Conservation (phyloP, 2,113 vertebrate species). For the Eleginops maclovinus region DNA sequence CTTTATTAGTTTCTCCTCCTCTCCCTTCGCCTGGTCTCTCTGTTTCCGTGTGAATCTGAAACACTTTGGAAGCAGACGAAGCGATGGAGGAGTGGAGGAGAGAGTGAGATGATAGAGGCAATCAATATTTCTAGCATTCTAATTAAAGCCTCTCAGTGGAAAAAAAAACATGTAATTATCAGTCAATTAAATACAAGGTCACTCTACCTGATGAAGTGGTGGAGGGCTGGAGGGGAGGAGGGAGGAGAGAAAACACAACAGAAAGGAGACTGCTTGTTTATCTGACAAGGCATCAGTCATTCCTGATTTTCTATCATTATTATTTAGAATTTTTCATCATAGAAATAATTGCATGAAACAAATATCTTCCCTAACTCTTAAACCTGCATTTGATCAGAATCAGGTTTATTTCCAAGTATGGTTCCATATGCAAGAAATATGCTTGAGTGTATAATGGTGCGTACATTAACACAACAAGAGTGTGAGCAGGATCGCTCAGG, state of each 20-base stretch:
- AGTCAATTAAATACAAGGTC: slow-evolving; percentile 99
- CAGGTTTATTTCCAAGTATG: no score
- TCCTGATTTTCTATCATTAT: no score
- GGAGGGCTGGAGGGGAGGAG: slow-evolving; percentile 52
- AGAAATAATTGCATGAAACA: no score
- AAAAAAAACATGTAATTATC: slow-evolving; percentile 94
- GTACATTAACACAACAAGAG: no score
- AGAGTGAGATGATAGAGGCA: slow-evolving; percentile 93
- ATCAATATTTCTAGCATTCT: slow-evolving; percentile 99
- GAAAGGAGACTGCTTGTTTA: slow-evolving; percentile 15
- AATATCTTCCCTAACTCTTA: no score
- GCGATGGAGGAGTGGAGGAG: slow-evolving; percentile 11
- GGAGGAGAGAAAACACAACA: slow-evolving; percentile 24
- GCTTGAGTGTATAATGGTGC: no score
- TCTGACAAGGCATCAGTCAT: no score
- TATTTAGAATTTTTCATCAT: no score
- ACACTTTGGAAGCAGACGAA: slow-evolving; percentile 10
- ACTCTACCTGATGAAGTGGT: slow-evolving; percentile 81
- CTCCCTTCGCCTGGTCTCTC: background rate
- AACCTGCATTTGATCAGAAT: no score
- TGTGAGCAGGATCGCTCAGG: no score
- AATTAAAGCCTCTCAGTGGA: slow-evolving; percentile 99
- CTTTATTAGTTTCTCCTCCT: no score
- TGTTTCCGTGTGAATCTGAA: slow-evolving; percentile 1
- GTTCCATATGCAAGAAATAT: no score